These are phyloP conservation scores for Cecidostiba fungosa DNA, from an alignment of 2,888 invertebrate species.

Conservation along the genomic window DNA sequence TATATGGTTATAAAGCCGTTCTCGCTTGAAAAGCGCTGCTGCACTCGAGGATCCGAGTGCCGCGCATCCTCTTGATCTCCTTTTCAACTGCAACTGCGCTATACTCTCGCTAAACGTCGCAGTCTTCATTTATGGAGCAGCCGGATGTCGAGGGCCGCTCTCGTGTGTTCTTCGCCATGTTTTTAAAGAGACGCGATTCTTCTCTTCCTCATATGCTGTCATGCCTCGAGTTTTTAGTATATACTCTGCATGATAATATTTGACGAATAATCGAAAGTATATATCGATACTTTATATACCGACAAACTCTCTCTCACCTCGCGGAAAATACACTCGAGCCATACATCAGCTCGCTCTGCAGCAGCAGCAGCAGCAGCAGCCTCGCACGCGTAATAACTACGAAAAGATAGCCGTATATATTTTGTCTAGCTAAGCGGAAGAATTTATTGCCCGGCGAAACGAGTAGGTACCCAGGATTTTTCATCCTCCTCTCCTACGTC, in stretches of 20 bases:
- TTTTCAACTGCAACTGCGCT: neutral
- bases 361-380: neutral
- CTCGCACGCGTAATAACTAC: slow-evolving; percentile 36
- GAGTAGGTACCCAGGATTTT: slow-evolving; percentile 21
- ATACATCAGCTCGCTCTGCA: neutral
- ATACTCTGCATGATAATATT: too few species aligned
- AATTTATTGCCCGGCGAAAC: slow-evolving; percentile 49
- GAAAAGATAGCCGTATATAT: slow-evolving; percentile 49
- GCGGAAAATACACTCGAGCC: neutral
- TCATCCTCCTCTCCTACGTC: slow-evolving; percentile 5
- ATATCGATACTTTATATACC: neutral
- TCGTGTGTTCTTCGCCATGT: neutral
- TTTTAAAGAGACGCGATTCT: neutral
- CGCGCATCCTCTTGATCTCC: slow-evolving; percentile 16
- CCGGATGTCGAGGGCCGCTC: neutral
- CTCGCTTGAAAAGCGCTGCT: too few species aligned
- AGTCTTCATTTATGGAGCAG: slow-evolving; percentile 2
- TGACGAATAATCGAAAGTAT: too few species aligned
- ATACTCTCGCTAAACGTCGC: neutral
- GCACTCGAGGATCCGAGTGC: neutral
- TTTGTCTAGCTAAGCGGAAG: slow-evolving; percentile 53
- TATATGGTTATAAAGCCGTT: too few species aligned
- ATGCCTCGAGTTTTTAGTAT: too few species aligned
- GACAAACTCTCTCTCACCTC: neutral
- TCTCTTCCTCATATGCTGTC: neutral